Conservation (phyloP, 2,888 invertebrate genomes). For the Brenthis hecate region DNA sequence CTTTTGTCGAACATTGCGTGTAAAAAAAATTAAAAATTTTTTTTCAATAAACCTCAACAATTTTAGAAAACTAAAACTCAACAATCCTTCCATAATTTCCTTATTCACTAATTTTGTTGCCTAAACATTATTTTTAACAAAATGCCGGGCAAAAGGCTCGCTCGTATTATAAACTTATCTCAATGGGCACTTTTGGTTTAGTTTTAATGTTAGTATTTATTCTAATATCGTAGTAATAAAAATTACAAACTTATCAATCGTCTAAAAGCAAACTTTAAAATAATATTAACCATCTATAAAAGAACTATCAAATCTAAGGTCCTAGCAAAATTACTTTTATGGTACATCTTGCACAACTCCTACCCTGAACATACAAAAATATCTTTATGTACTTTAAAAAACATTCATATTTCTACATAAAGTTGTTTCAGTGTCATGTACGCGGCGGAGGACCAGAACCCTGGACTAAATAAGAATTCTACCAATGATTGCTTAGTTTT, state of each 20-base stretch:
- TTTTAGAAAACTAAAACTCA: constrained; percentile 79
- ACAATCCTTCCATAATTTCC: constrained; percentile 77
- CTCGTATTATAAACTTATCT: constrained; percentile 78
- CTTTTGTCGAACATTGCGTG: constrained; percentile 71
- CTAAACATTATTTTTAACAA: constrained; percentile 78
- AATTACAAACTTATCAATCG: constrained; percentile 77
- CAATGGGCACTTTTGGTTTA: constrained; percentile 84
- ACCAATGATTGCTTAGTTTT: no score
- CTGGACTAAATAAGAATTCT: neutral
- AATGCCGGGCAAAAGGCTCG: constrained; percentile 77
- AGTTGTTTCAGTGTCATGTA: constrained; percentile 46
- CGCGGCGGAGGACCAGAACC: constrained; percentile 4
- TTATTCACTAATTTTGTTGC: constrained; percentile 79
- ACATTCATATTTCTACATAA: constrained; percentile 57
- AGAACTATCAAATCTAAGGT: constrained; percentile 78
- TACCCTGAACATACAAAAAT: constrained; percentile 81
- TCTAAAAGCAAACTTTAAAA: constrained; percentile 80
- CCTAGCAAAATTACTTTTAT: constrained; percentile 75
- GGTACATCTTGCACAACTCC: constrained; percentile 67
- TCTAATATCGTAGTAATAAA: constrained; percentile 78
- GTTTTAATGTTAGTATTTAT: constrained; percentile 80
- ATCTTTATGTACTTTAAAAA: constrained; percentile 78
- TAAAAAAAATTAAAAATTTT: constrained; percentile 71
- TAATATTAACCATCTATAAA: constrained; percentile 78
- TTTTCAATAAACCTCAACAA: constrained; percentile 77